phyloP scores from a whole-genome alignment of 1,140 invertebrate genomes.

The Pseudomyrmex cubaensis region DNA sequence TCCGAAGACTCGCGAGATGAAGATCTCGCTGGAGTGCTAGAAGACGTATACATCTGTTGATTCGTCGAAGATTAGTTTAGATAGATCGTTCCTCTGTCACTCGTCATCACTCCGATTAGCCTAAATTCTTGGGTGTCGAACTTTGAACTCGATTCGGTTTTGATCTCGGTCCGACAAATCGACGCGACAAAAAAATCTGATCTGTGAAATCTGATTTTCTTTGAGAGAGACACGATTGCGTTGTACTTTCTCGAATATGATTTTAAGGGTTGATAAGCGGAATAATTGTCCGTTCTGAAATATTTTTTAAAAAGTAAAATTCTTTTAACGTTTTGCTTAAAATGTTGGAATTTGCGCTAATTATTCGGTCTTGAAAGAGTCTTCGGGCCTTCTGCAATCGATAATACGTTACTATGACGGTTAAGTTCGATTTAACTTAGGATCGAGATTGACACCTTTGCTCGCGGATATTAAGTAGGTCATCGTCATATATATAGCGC shows the following conservation, averaged over 20 bases:
- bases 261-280: background rate
- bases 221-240: background rate
- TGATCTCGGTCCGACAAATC: conserved; percentile 47
- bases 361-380: background rate
- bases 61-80: conserved; percentile 9
- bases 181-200: background rate
- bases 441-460: conserved; percentile 53
- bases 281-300: no score
- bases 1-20: conserved; percentile 46
- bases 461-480: conserved; percentile 48
- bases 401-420: background rate
- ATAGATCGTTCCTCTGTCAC: conserved; percentile 31
- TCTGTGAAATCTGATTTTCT: background rate
- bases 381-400: background rate
- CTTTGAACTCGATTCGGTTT: conserved; percentile 15
- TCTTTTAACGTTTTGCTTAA: no score
- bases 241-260: background rate
- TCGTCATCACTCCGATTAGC: background rate
- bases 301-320: no score
- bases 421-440: conserved; percentile 46
- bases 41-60: conserved; percentile 9
- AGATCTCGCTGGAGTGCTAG: background rate
- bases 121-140: conserved; percentile 6
- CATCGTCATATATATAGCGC: background rate
- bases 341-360: no score